A percentile compares a stretch with the other conserved stretches of the same genome.
Evolutionary conservation across 2,113 vertebrate species (phyloP).

Genomic region (Coryphaenoides rupestris): DNA sequence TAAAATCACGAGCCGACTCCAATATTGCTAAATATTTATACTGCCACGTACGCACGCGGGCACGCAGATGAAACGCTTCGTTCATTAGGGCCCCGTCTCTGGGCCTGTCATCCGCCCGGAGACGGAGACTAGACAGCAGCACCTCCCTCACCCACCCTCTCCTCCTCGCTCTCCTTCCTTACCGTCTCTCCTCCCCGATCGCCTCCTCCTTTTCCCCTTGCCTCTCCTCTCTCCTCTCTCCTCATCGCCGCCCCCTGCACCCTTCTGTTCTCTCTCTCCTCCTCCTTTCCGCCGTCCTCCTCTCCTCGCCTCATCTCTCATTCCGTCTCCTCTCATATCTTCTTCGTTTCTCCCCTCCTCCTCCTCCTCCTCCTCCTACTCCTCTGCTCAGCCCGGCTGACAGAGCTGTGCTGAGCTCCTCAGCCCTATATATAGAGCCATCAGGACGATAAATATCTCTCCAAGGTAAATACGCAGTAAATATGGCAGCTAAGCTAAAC

Average conservation of each 20-base stretch:
- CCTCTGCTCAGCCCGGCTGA: background rate
- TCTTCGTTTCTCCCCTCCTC: background rate
- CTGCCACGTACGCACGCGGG: slow-evolving; percentile 98
- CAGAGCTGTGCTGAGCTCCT: slow-evolving; percentile 68
- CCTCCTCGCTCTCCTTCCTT: background rate
- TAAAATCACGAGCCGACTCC: slow-evolving; percentile 98
- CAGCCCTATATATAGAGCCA: slow-evolving; percentile 95
- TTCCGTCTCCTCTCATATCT: too few species aligned
- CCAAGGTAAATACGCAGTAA: slow-evolving; percentile 97
- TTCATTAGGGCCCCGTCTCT: slow-evolving; percentile 97
- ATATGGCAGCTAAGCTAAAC: slow-evolving; percentile 92
- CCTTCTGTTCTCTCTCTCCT: slow-evolving; percentile 69
- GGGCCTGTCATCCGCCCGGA: slow-evolving; percentile 94
- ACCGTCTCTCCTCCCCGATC: background rate
- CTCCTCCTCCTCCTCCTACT: background rate
- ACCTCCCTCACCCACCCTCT: slow-evolving; percentile 76
- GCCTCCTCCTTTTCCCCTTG: background rate
- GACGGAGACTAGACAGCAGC: slow-evolving; percentile 95
- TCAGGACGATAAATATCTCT: slow-evolving; percentile 95
- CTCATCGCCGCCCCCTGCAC: background rate
- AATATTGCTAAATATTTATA: slow-evolving; percentile 99
- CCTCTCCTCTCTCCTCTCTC: background rate
- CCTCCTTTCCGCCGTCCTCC: slow-evolving; percentile 42
- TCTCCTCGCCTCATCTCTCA: background rate
- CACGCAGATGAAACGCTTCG: slow-evolving; percentile 98